phyloP scores from a whole-genome alignment of 2,888 invertebrate genomes.

The Nyleta sp. region DNA sequence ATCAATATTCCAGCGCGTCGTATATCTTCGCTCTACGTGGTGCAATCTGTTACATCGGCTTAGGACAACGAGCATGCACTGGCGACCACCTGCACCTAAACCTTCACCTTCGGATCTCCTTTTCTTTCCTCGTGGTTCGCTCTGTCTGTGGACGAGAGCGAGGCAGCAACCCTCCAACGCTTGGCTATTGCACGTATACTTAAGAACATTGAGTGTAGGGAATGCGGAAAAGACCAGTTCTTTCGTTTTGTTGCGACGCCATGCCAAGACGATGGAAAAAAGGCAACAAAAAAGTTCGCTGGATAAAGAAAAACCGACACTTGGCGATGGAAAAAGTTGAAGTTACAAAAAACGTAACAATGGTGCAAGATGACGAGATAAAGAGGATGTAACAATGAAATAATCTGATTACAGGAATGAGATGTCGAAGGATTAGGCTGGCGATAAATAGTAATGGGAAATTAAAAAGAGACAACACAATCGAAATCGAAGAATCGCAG shows the following conservation, averaged over 20 bases:
- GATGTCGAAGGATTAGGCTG: no score
- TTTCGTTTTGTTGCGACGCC: constrained; percentile 43
- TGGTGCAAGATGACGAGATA: constrained; percentile 12
- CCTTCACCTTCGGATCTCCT: constrained; percentile 55
- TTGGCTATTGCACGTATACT: constrained; percentile 40
- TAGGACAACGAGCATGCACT: constrained; percentile 46
- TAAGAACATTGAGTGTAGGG: constrained; percentile 37
- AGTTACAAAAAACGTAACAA: constrained; percentile 3
- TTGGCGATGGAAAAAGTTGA: constrained; percentile 10
- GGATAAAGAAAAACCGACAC: constrained; percentile 15
- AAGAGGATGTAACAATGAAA: constrained; percentile 18
- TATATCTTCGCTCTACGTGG: constrained; percentile 40
- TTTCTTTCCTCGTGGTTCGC: constrained; percentile 28
- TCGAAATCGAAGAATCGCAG: no score
- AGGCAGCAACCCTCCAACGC: constrained; percentile 55
- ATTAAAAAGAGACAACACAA: no score
- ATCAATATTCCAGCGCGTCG: constrained; percentile 44
- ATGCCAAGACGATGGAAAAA: constrained; percentile 18
- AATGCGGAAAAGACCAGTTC: constrained; percentile 59
- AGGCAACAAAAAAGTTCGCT: neutral
- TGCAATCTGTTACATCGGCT: constrained; percentile 50
- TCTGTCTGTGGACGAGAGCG: constrained; percentile 22
- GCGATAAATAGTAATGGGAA: no score
- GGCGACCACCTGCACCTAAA: constrained; percentile 59
- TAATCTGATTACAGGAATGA: neutral